Evolutionary conservation across 2,888 invertebrate species (phyloP), one percentile per base, ranked within the genome.

Genomic region (Baronia brevicornis): DNA sequence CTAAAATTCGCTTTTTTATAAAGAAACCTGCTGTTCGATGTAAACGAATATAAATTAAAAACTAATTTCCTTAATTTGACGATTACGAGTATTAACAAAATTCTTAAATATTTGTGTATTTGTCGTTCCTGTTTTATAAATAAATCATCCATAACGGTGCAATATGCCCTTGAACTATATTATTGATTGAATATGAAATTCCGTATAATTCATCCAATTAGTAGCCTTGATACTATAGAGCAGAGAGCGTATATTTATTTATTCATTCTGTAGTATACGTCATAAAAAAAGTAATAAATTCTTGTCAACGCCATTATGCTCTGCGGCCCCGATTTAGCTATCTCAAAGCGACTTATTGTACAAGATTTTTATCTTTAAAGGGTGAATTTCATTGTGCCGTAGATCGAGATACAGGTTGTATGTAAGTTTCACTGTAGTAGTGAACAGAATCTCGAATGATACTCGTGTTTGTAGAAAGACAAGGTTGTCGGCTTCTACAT

Each of bases 401-500:
- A 36, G 41, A 54, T 51, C 43, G 28, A 55, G 51, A 55, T 60
- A 56, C 55, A 51, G 56, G 47, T 54, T 43, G 43, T 44, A 51
- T 46, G 51, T 48, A 52, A 52, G 51, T 44, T 60, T 56, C 54
- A 54, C 55, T 56, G 53, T 56, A 54, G 51, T 51, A 48, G 50
- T 49, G 52, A 55, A 49, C 47, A 48, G 42, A 51, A 48, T 51
- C 29, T 39, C 40, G 46, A 63, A 62, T 62, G 59, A 65, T 63
- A 58, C 24, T 5, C 7, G 24, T 65, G 70, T 61, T 61, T 57
- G 71, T 72, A 75, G 69, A 70, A 65, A 68, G 50, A 62, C 80
- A 80, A 82, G 80, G 80, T 62, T 65, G 69, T 44, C 77, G 66
- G 65, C 60, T 77, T 58, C 80, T 80, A 49, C 77, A 73, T 79